Conservation (phyloP, 1,140 invertebrate species). For the Brachionus rotundiformis region DNA sequence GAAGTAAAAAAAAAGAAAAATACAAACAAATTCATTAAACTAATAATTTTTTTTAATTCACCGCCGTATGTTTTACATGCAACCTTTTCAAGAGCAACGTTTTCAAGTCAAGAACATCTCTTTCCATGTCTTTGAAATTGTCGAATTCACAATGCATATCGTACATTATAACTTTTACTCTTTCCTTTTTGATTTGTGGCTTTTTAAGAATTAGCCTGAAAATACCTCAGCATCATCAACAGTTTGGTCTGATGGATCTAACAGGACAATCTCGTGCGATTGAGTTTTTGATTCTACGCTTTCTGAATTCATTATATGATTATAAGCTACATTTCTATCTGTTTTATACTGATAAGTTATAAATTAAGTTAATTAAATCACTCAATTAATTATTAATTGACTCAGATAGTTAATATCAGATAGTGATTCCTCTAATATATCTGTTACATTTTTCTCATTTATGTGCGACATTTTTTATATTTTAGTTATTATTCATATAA, state of each 20-base stretch:
- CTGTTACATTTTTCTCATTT: background rate
- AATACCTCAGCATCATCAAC: background rate
- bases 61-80: background rate
- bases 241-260: constrained; percentile 22
- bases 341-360: constrained; percentile 21
- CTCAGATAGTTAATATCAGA: background rate
- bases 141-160: background rate
- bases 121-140: background rate
- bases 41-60: background rate
- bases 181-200: background rate
- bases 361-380: background rate
- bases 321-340: background rate
- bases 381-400: background rate
- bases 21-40: background rate
- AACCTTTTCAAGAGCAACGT: background rate
- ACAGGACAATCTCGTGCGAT: background rate
- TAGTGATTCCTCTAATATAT: background rate
- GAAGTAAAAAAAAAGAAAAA: background rate
- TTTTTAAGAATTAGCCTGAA: background rate
- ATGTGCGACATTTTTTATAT: background rate
- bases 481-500: background rate
- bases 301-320: background rate
- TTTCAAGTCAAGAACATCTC: background rate
- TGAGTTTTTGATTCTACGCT: background rate
- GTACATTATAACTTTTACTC: background rate